Evolutionary conservation across 23 tunicate species (phyloP), one percentile per base, ranked within the genome.

Genomic region (Styela clava): DNA sequence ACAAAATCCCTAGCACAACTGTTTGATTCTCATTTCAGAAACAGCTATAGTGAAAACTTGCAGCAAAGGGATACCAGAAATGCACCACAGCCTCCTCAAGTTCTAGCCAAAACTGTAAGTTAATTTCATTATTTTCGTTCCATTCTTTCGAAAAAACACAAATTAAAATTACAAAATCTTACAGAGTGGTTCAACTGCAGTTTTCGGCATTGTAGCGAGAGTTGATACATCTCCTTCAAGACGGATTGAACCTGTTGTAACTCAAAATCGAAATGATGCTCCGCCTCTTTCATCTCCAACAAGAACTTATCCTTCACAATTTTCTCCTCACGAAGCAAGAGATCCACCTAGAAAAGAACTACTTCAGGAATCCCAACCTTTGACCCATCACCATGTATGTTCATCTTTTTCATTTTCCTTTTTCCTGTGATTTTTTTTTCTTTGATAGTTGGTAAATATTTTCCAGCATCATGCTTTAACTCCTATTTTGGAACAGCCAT

Each of bases 141-240:
- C 31, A 67, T 24, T 1, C 16, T 1, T 22, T 1, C 21, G 22
- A 67, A 1, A 0, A 0, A 27, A 25, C 69, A 24, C n/a, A n/a
- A n/a, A n/a, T n/a, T n/a, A n/a, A n/a, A n/a, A n/a, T n/a, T n/a
- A n/a, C n/a, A n/a, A n/a, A n/a, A n/a, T n/a, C n/a, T n/a, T 27
- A 1, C 78, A 73, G 78, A 73, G 56, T 31, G 78, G 78, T 0
- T 73, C 78, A 31, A 35, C 83, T 0, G 95, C 95, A 63, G 95
- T 89, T 51, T 89, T 89, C 74, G 95, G 95, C 1, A 64, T 89
- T 32, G 95, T 85, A 2, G 89, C 89, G 12, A 87, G 84, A 83
- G 88, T 88, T 20, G 84, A 83, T 24, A 44, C 56, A 5, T 64
- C 77, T 2, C 86, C 86, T 20, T 56, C 72, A 21, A 74, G 64